These are phyloP conservation scores for Formica exsecta DNA, from an alignment of 1,140 invertebrate species.

Conservation along the genomic window DNA sequence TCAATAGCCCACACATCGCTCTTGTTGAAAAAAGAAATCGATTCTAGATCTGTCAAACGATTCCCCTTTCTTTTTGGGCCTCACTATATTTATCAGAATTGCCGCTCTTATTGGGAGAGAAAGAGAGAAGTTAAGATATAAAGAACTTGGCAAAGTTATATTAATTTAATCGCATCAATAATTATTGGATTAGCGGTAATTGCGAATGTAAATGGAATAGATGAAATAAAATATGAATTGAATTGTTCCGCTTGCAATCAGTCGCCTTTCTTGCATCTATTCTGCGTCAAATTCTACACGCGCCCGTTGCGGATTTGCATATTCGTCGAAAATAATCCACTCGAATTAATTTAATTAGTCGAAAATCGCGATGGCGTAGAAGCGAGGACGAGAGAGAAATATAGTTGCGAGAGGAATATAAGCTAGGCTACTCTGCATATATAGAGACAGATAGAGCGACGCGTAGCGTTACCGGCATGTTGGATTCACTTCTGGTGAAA, in stretches of 20 bases:
- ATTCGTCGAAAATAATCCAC: constrained; percentile 68
- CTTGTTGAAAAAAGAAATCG: not conserved
- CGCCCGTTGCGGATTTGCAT: constrained; percentile 42
- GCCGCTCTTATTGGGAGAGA: not conserved
- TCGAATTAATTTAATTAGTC: constrained; percentile 71
- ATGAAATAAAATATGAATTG: constrained; percentile 5
- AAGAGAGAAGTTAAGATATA: constrained; percentile 6
- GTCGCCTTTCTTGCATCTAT: constrained; percentile 45
- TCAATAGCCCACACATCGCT: not conserved
- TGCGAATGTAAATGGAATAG: constrained; percentile 28
- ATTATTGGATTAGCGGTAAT: constrained; percentile 47
- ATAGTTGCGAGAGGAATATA: constrained; percentile 14
- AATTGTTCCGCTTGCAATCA: constrained; percentile 45
- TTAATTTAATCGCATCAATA: constrained; percentile 33
- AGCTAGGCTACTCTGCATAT: constrained; percentile 74
- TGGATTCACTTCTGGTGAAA: constrained; percentile 79
- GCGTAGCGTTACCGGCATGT: constrained; percentile 68
- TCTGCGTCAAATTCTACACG: constrained; percentile 57
- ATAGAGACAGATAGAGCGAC: constrained; percentile 64
- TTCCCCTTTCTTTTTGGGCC: not conserved
- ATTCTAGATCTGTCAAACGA: not conserved
- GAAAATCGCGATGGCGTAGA: constrained; percentile 68
- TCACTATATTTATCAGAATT: not conserved
- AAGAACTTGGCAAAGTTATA: constrained; percentile 26
- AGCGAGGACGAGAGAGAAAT: not conserved